Evolutionary conservation across 1,140 invertebrate species (phyloP).

Genomic region (Popillia japonica): DNA sequence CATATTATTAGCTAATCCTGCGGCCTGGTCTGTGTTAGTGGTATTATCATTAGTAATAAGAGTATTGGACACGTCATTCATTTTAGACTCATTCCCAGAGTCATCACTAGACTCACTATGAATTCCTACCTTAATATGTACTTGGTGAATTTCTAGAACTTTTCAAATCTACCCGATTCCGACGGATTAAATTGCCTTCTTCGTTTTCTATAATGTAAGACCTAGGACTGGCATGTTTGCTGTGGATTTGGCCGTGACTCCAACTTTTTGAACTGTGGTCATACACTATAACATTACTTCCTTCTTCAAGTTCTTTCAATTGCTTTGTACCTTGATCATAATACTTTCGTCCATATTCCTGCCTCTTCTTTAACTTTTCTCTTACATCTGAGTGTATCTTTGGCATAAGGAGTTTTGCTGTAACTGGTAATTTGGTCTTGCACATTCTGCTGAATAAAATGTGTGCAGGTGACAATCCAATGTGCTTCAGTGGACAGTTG

Average conservation of each 20-base stretch:
- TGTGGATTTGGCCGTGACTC: too few relatives aligned
- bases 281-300: not conserved
- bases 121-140: not conserved
- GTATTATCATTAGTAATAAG: too few relatives aligned
- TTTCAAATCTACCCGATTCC: not conserved
- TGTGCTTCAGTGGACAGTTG: not conserved
- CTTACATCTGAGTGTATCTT: not conserved
- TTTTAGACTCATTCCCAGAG: not conserved
- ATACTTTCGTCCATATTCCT: not conserved
- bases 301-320: not conserved
- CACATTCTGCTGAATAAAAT: conserved; percentile 5
- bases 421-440: not conserved
- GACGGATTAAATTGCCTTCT: not conserved
- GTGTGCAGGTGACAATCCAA: not conserved
- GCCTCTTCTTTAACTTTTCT: not conserved
- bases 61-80: too few relatives aligned
- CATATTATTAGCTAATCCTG: too few relatives aligned
- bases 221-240: too few relatives aligned
- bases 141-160: not conserved
- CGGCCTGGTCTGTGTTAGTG: too few relatives aligned
- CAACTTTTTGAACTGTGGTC: not conserved
- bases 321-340: not conserved
- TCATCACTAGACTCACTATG: not conserved
- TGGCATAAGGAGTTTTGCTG: not conserved
- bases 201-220: too few relatives aligned